Conservation (phyloP, 2,888 invertebrate species). For the Malachius bipustulatus region DNA sequence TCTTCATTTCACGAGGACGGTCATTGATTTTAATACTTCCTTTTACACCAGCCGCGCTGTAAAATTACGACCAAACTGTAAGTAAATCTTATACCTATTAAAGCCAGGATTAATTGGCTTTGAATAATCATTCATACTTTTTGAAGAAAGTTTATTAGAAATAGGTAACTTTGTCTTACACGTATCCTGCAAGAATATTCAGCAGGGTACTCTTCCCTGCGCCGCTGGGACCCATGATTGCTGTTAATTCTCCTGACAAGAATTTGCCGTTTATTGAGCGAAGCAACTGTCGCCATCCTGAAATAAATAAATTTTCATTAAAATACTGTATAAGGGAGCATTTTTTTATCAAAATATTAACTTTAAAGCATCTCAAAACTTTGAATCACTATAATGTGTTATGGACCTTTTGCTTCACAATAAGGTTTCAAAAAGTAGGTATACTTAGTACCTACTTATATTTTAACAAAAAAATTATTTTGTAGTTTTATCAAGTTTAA, state of each 20-base stretch:
- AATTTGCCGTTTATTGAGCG: constrained; percentile 48
- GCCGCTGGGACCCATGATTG: constrained; percentile 69
- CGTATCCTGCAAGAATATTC: constrained; percentile 66
- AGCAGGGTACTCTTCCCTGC: constrained; percentile 63
- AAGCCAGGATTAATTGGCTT: too few species aligned
- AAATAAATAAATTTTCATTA: constrained; percentile 26
- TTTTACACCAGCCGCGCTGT: constrained; percentile 44
- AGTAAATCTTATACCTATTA: too few species aligned
- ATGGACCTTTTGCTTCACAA: too few species aligned
- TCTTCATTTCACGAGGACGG: constrained; percentile 49
- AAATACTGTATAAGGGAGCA: too few species aligned
- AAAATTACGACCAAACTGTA: too few species aligned
- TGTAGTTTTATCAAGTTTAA: too few species aligned
- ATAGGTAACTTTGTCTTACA: constrained; percentile 42
- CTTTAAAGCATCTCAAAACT: too few species aligned
- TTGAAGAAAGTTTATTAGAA: not conserved
- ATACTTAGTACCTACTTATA: too few species aligned
- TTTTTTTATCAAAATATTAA: too few species aligned
- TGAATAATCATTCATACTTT: not conserved
- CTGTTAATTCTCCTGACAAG: constrained; percentile 50
- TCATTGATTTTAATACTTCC: constrained; percentile 61
- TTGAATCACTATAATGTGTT: too few species aligned
- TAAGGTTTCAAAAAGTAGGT: too few species aligned
- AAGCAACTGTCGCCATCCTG: constrained; percentile 44
- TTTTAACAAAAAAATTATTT: too few species aligned